A percentile compares a stretch with the other conserved stretches of the same genome.
Evolutionary conservation across 2,113 vertebrate genomes (phyloP).

Genomic region (Spheniscus mendiculus): DNA sequence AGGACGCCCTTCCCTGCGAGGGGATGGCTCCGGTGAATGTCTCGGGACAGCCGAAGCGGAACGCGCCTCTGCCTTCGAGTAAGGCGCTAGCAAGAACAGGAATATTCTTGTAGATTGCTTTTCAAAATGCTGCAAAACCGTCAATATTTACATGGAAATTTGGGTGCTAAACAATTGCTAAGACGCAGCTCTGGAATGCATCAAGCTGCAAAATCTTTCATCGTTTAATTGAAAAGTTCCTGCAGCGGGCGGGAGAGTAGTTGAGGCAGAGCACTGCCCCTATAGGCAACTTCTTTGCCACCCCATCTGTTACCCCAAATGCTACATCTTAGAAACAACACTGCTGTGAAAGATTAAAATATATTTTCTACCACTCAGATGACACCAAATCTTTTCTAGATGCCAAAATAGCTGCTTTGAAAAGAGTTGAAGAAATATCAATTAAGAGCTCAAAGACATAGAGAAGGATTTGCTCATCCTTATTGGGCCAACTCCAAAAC

Average conservation of each 20-base stretch:
- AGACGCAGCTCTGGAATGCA: constrained; percentile 74
- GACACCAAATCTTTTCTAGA: constrained; percentile 88
- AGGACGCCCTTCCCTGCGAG: rapidly evolving
- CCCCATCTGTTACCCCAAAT: constrained; percentile 88
- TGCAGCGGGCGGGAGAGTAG: constrained; percentile 83
- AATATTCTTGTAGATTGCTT: constrained; percentile 23
- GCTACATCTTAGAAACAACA: constrained; percentile 87
- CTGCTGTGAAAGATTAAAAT: constrained; percentile 88
- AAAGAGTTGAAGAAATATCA: constrained; percentile 88
- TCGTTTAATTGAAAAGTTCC: constrained; percentile 84
- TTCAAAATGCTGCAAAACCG: constrained; percentile 53
- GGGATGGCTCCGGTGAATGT: neutral
- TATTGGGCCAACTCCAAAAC: constrained; percentile 86
- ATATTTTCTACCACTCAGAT: constrained; percentile 88
- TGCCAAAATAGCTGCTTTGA: constrained; percentile 88
- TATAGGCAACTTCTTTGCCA: constrained; percentile 86
- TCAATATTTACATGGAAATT: constrained; percentile 73
- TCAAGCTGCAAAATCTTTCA: constrained; percentile 81
- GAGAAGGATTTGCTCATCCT: constrained; percentile 85
- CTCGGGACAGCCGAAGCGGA: neutral
- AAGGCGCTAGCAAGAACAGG: neutral
- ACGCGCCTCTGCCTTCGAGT: neutral
- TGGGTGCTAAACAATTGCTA: constrained; percentile 72
- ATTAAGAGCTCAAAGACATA: constrained; percentile 86
- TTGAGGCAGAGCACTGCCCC: constrained; percentile 84